These are phyloP conservation scores for Phataginus tetradactyla DNA, from an alignment of 2,797 vertebrate genomes.

Conservation along the genomic window DNA sequence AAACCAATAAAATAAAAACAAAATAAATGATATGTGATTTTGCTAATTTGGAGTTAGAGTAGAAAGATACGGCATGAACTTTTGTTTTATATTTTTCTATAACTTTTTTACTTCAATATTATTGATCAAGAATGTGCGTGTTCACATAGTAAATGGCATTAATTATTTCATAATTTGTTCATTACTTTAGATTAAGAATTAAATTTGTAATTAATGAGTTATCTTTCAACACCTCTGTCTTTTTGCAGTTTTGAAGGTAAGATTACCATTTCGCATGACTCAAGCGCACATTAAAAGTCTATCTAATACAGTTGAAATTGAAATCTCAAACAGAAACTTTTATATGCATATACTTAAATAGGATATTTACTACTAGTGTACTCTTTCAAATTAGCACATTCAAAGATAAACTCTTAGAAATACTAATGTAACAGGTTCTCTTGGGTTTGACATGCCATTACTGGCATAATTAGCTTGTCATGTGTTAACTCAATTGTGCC, in stretches of 20 bases:
- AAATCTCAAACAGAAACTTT: neutral
- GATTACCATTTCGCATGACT: neutral
- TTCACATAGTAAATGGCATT: neutral
- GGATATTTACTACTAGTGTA: neutral
- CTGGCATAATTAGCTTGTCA: neutral
- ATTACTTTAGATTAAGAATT: neutral
- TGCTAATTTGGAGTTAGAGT: neutral
- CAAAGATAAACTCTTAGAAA: neutral
- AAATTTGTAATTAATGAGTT: neutral
- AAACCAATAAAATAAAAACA: neutral
- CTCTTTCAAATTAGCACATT: neutral
- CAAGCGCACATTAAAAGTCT: neutral
- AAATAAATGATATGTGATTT: neutral
- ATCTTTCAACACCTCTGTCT: neutral
- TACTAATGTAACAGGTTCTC: neutral
- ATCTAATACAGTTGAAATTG: neutral
- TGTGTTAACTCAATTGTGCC: neutral
- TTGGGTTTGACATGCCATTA: neutral
- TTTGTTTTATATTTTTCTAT: neutral
- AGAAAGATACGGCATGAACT: neutral
- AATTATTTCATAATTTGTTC: neutral
- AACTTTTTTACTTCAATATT: neutral
- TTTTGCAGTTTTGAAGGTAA: neutral
- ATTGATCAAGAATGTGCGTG: neutral
- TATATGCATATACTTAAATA: neutral